Evolutionary conservation across 2,888 invertebrate species (phyloP), one percentile per base, ranked within the genome.

Genomic region (Leucoptera coffeella): DNA sequence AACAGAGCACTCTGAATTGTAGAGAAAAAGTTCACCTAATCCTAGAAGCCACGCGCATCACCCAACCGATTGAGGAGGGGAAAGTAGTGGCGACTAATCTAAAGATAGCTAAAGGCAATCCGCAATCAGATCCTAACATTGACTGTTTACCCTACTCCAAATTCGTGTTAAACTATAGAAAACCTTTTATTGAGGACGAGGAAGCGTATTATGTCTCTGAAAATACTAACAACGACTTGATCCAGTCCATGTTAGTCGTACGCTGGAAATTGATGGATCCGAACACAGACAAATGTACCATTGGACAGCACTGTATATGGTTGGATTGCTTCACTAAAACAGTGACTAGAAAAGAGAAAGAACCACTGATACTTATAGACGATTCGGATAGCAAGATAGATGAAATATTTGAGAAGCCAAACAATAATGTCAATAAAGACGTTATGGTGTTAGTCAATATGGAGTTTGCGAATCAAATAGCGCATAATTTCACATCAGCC

Each of bases 251-350:
- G 58, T 52, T 72, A 33, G 45, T 71, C 9, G 40, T 72, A 12
- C 45, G 69, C 33, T 79, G 78, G 79, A 67, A 58, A 39, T 76
- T 77, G 1, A 55, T 62, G 30, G 75, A 81, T 38, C 73, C 62
- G 35, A 62, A 56, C 6, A 74, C 65, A 15, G 74, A 69, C 22
- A 65, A 74, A 29, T 55, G 67, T 4, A 76, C 78, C 7, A 51
- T 78, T 26, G 87, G 87, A 0, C 86, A 86, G 39, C 83, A 81
- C 42, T 79, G 79, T 40, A 49, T 83, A 11, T 77, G 77, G 41
- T 45, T 85, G 30, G 71, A 77, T 31, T 73, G 73, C 38, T 67
- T 82, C 31, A 74, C 74, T 35, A 65, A 71, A 43, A 51, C 64
- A 12, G 54, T 74, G 31, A 71, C 74, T 25, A 69, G 69, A 44